Percentiles rank a stretch among this genome's conserved stretches.
Conservation (phyloP, 2,113 vertebrate species). For the Trogon surrucura region DNA sequence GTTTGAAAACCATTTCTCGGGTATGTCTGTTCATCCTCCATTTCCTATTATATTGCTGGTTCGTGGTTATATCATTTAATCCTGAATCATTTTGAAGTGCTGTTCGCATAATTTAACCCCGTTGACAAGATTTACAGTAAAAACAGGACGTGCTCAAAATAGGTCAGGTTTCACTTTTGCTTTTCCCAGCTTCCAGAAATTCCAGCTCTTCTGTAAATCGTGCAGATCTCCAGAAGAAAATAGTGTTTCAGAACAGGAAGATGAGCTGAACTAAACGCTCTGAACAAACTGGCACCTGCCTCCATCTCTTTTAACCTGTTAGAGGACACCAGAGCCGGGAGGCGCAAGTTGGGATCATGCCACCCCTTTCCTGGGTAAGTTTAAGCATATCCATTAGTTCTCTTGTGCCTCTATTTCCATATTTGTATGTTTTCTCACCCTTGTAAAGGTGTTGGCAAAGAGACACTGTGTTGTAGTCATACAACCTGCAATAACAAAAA, state of each 20-base stretch:
- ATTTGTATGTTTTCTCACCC: constrained; percentile 40
- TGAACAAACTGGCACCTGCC: background rate
- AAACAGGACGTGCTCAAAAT: background rate
- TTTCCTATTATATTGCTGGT: background rate
- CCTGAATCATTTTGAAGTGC: background rate
- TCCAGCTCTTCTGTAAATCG: background rate
- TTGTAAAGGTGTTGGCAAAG: constrained; percentile 53
- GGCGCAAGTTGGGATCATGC: background rate
- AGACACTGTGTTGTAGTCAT: constrained; percentile 39
- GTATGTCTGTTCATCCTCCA: background rate
- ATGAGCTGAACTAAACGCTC: background rate
- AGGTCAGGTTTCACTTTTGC: background rate
- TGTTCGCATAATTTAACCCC: background rate
- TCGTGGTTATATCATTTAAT: background rate
- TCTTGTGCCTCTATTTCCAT: background rate
- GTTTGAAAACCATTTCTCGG: constrained; percentile 21
- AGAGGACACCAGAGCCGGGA: background rate
- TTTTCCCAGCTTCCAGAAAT: background rate
- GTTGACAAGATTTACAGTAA: background rate
- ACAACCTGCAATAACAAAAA: constrained; percentile 60
- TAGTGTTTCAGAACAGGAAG: background rate
- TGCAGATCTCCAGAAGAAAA: background rate
- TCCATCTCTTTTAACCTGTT: background rate
- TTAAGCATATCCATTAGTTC: background rate
- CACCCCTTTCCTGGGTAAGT: background rate